phyloP scores from a whole-genome alignment of 2,797 vertebrate species.

The Streptopelia turtur region DNA sequence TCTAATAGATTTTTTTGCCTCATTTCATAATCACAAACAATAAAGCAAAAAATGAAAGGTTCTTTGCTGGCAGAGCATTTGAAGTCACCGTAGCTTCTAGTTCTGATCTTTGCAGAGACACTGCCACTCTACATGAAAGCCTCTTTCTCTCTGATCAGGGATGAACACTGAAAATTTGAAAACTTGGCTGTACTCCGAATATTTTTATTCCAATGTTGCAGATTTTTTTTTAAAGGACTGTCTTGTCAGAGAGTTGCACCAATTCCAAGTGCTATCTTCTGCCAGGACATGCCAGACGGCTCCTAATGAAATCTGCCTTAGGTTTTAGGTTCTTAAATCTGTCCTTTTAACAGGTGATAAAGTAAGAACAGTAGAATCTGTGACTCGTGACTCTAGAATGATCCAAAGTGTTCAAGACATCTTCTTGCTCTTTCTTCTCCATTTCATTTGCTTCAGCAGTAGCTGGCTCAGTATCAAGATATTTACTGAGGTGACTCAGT shows the following conservation, averaged over 20 bases:
- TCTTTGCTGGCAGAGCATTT: neutral
- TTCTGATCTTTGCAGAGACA: conserved; percentile 10
- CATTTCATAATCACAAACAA: neutral
- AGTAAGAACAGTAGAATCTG: neutral
- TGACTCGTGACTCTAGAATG: neutral
- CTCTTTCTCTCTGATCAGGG: neutral
- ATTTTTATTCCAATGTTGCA: neutral
- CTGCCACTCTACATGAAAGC: neutral
- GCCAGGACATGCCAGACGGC: neutral
- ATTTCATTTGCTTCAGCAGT: neutral
- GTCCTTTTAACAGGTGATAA: neutral
- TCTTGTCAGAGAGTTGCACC: neutral
- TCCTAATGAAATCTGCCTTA: neutral
- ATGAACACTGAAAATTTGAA: neutral
- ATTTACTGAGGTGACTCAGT: neutral
- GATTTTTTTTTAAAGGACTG: neutral
- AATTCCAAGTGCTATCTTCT: neutral
- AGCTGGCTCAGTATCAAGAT: neutral
- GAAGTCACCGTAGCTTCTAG: neutral
- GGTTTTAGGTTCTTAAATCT: neutral
- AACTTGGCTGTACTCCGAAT: neutral
- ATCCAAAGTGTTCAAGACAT: neutral
- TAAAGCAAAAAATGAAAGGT: neutral
- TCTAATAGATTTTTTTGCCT: neutral
- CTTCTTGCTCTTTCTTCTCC: neutral